Base-by-base conservation (phyloP, 2,888 invertebrate genomes). In the Serrognathus titanus region DNA sequence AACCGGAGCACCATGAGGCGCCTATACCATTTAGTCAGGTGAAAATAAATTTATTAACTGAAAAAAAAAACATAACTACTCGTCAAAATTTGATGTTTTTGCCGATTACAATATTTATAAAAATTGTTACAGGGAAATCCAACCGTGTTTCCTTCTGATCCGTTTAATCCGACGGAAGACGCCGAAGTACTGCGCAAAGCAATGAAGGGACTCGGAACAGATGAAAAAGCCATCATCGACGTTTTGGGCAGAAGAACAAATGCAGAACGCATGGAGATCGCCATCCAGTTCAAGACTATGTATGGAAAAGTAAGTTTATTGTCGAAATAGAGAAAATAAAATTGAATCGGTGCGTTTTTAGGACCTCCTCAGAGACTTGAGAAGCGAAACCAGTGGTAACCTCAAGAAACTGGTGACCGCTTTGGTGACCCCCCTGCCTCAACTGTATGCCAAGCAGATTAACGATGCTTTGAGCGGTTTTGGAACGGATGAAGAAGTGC, bases 171-270 rank as follows among this genome's bases (percentile, higher is more conserved):
- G 3, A 84, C 88, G 24, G 83, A 82, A 9, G 94, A 94, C 83
- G 93, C 93, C 0, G 88, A 88, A 65, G 79, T 85, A 1, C 81
- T 94, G 20, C 83, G 93, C n/a, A 90, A 89, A 68, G 94, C 94
- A 0, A 94, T 94, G 94, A 94, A 93, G 78, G 94, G 94, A 49
- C 87, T 91, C 66, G 93, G 95, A 35, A 96, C 96, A 0, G 92
- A 97, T 74, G 96, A 97, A 75, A 89, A 90, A 71, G 83, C 92
- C 0, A 89, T 97, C 66, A 94, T 95, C 57, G 86, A 89, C 65
- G 87, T 97, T 10, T 80, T 97, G 48, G 86, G 90, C 6, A 85
- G 85, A 62, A 85, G 97, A 51, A 88, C 88, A 63, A 94, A 95
- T 71, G 84, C 84, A 37, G 96, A 98, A 78, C 84, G 97, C 55